Evolutionary conservation across 2,113 vertebrate genomes (phyloP).

Genomic region (Myrmecobius fasciatus): DNA sequence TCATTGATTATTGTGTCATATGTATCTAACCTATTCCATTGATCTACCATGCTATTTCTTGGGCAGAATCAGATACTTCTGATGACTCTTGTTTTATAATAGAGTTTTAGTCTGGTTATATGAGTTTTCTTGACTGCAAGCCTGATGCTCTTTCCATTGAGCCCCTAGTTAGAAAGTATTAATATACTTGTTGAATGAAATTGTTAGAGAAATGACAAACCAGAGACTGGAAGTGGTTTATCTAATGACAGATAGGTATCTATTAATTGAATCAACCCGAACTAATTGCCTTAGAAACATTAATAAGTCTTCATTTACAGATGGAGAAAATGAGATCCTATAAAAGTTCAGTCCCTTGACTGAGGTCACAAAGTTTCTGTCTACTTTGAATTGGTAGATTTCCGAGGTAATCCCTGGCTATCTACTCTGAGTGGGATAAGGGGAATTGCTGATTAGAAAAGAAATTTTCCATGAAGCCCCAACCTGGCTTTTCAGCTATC

Average conservation of each 20-base stretch:
- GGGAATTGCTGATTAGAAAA: neutral
- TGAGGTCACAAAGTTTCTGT: neutral
- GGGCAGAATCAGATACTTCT: too few relatives aligned
- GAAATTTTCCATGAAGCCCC: neutral
- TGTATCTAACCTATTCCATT: too few relatives aligned
- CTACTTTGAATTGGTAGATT: neutral
- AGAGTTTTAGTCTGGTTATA: neutral
- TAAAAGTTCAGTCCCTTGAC: neutral
- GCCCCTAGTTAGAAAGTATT: neutral
- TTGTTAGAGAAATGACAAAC: neutral
- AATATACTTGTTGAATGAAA: neutral
- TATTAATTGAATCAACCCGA: neutral
- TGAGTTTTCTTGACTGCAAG: neutral
- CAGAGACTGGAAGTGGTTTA: neutral
- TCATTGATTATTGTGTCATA: too few relatives aligned
- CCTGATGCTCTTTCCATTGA: neutral
- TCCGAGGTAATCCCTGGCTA: neutral
- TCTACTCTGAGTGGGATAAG: neutral
- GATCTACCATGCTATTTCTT: too few relatives aligned
- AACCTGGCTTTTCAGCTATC: rapidly evolving
- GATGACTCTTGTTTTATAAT: too few relatives aligned
- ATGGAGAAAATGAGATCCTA: neutral
- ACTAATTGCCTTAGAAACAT: neutral
- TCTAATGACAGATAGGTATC: neutral
- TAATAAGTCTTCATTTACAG: neutral